Evolutionary conservation across 2,888 invertebrate species (phyloP).

Genomic region (Nephrocerus scutellatus): DNA sequence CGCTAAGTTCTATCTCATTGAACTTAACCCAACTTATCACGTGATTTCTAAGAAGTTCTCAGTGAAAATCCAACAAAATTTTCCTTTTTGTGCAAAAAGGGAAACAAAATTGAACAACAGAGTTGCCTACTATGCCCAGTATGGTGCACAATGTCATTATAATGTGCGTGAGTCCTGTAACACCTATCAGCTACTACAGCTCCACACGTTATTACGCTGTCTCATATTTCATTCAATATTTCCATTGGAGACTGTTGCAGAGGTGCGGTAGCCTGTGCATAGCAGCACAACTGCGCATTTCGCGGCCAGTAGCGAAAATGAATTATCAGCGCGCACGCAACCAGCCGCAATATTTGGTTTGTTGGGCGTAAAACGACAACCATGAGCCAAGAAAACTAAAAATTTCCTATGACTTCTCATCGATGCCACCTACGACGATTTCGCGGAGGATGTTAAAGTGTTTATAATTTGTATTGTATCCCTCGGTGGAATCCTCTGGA

Average conservation of each 20-base stretch:
- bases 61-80: no score
- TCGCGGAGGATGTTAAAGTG: constrained; percentile 23
- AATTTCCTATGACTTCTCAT: no score
- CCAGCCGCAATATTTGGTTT: no score
- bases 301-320: constrained; percentile 9
- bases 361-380: constrained; percentile 21
- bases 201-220: constrained; percentile 20
- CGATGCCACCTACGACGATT: constrained; percentile 24
- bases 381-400: constrained; percentile 22
- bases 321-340: constrained; percentile 22
- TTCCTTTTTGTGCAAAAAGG: no score
- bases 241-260: constrained; percentile 21
- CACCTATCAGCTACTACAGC: no score
- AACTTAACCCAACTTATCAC: no score
- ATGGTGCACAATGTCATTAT: no score
- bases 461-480: constrained; percentile 22
- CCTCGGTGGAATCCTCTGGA: constrained; percentile 20
- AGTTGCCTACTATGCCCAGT: no score
- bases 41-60: no score
- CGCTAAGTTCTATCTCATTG: no score
- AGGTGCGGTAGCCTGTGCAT: constrained; percentile 1
- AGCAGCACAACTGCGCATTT: constrained; percentile 4
- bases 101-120: no score
- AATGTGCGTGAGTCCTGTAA: no score
- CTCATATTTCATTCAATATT: constrained; percentile 21